Percentiles rank a stretch among this genome's conserved stretches.
Conservation (phyloP, 2,888 invertebrate species). For the Andrena fulva region DNA sequence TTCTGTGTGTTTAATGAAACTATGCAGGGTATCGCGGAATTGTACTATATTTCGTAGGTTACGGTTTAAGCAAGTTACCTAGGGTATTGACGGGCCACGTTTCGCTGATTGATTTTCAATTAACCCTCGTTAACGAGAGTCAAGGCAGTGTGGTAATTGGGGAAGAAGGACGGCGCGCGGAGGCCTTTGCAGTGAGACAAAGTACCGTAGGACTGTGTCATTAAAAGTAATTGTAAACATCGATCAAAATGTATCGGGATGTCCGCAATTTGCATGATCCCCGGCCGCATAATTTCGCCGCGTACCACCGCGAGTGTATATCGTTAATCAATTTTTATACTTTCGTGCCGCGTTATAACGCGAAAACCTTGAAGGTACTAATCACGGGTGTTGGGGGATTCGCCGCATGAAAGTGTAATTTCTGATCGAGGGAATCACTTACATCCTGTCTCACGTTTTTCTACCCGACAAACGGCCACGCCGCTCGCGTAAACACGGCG, state of each 20-base stretch:
- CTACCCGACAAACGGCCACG: slow-evolving; percentile 10
- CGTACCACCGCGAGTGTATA: slow-evolving; percentile 30
- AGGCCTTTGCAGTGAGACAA: slow-evolving; percentile 26
- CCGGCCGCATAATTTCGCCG: slow-evolving; percentile 56
- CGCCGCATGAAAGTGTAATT: slow-evolving; percentile 65
- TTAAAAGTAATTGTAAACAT: slow-evolving; percentile 60
- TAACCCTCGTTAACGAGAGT: neutral
- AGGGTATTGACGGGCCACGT: neutral
- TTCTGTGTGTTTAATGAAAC: too few relatives aligned
- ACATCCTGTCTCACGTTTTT: slow-evolving; percentile 66
- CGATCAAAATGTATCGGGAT: slow-evolving; percentile 50
- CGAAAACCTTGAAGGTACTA: slow-evolving; percentile 53
- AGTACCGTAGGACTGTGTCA: slow-evolving; percentile 21
- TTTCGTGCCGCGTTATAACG: slow-evolving; percentile 33
- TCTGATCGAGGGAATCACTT: slow-evolving; percentile 67
- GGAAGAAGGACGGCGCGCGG: neutral
- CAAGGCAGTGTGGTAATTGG: neutral
- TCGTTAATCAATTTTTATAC: slow-evolving; percentile 54
- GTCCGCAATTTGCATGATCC: slow-evolving; percentile 60
- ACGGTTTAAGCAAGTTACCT: neutral
- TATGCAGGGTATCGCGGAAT: too few relatives aligned
- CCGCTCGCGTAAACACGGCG: slow-evolving; percentile 18
- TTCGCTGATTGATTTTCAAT: slow-evolving; percentile 37
- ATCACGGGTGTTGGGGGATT: slow-evolving; percentile 55
- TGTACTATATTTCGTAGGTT: neutral